These are phyloP conservation scores for Drosophila sproati DNA, from an alignment of 1,140 invertebrate species.

Conservation along the genomic window DNA sequence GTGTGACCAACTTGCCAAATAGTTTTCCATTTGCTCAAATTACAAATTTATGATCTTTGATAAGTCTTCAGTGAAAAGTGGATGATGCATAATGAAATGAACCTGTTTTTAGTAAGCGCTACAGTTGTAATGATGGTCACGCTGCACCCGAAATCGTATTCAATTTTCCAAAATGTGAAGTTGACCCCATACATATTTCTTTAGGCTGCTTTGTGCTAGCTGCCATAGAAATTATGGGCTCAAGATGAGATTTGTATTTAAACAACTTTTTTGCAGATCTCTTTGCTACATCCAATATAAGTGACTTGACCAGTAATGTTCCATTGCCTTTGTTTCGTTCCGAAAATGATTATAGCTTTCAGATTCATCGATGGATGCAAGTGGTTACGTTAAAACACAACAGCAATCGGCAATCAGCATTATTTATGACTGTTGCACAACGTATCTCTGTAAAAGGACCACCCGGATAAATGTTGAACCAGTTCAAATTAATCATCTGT, in stretches of 20 bases:
- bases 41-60: constrained; percentile 26
- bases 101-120: background rate
- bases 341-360: constrained; percentile 18
- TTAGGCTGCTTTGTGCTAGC: too few species aligned
- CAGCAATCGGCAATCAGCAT: constrained; percentile 70
- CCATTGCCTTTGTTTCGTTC: background rate
- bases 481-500: constrained; percentile 71
- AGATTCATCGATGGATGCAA: constrained; percentile 14
- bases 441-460: constrained; percentile 61
- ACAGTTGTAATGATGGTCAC: background rate
- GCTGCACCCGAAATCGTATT: background rate
- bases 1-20: constrained; percentile 53
- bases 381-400: constrained; percentile 25
- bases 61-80: constrained; percentile 6
- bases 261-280: background rate
- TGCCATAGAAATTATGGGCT: too few species aligned
- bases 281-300: background rate
- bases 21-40: constrained; percentile 9
- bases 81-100: background rate
- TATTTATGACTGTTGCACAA: constrained; percentile 72
- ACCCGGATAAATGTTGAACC: constrained; percentile 65
- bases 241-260: background rate
- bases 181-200: too few species aligned
- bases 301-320: background rate
- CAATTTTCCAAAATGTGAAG: background rate